A percentile compares a stretch with the other conserved stretches of the same genome.
Evolutionary conservation across 2,797 vertebrate species (phyloP).

Genomic region (Pangasius krempfi): DNA sequence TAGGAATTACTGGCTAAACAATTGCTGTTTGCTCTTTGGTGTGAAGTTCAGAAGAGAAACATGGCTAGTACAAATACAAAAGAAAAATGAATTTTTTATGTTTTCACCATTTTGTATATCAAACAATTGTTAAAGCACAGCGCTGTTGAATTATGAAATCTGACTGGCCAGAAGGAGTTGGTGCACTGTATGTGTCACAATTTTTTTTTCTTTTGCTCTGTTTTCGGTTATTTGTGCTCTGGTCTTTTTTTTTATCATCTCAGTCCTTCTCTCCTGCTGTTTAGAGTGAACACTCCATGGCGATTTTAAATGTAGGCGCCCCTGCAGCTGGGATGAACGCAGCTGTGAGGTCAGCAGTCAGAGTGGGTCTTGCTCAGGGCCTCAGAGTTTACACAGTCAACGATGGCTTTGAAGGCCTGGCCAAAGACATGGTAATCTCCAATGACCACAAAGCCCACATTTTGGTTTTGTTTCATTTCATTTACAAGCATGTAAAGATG

Average conservation of each 20-base stretch:
- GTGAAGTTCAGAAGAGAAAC: background rate
- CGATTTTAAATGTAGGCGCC: conserved; percentile 91
- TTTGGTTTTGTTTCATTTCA: background rate
- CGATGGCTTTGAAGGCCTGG: conserved; percentile 90
- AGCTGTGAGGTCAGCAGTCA: conserved; percentile 85
- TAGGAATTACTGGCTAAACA: background rate
- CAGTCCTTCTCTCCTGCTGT: background rate
- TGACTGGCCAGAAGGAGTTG: background rate
- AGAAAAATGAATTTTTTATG: background rate
- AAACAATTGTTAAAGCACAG: background rate
- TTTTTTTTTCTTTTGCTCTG: background rate
- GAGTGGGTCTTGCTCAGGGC: conserved; percentile 83
- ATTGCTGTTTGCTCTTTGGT: background rate
- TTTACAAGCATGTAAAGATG: background rate
- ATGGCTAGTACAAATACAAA: background rate
- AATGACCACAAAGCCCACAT: background rate
- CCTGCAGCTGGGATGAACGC: conserved; percentile 94
- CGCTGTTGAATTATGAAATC: background rate
- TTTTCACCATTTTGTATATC: background rate
- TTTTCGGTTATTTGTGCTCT: background rate
- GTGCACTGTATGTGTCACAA: background rate
- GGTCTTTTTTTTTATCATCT: background rate
- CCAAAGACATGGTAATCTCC: conserved; percentile 78
- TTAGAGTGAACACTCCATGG: conserved; percentile 86
- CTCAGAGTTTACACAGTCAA: conserved; percentile 85